Conservation (phyloP, 2,113 vertebrate genomes). For the Coryphaenoides rupestris region DNA sequence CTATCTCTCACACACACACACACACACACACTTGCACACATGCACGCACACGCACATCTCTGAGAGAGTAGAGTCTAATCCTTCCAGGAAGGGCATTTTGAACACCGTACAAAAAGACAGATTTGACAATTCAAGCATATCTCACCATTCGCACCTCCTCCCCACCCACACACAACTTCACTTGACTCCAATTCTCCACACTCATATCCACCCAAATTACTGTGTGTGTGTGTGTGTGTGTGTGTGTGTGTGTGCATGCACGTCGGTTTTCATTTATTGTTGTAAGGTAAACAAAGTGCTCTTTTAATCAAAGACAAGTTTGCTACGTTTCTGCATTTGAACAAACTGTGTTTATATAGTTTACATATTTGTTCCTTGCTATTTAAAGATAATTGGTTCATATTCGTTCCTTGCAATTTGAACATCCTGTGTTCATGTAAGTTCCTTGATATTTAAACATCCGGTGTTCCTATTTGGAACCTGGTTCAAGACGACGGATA, state of each 20-base stretch:
- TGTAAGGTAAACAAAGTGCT: slow-evolving; percentile 44
- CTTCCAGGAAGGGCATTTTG: slow-evolving; percentile 27
- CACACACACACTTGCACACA: neutral
- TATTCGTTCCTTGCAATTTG: no score
- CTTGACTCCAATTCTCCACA: slow-evolving; percentile 24
- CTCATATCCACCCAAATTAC: slow-evolving; percentile 25
- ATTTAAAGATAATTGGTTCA: no score
- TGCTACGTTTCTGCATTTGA: slow-evolving; percentile 34
- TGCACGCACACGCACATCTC: slow-evolving; percentile 2
- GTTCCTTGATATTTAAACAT: no score
- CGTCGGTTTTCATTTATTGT: slow-evolving; percentile 32
- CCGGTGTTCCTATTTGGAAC: no score
- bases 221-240: neutral
- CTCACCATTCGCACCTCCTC: slow-evolving; percentile 13
- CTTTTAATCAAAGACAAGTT: slow-evolving; percentile 54
- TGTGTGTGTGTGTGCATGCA: no score
- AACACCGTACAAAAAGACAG: slow-evolving; percentile 1
- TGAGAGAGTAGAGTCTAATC: slow-evolving; percentile 28
- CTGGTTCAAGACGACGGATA: no score
- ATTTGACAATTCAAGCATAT: slow-evolving; percentile 35
- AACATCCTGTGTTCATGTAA: no score
- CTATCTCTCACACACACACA: slow-evolving; percentile 1
- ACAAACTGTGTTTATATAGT: no score
- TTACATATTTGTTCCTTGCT: no score
- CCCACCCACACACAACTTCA: slow-evolving; percentile 10